Conservation (phyloP, 2,888 invertebrate genomes). For the Sinotaia quadrata region DNA sequence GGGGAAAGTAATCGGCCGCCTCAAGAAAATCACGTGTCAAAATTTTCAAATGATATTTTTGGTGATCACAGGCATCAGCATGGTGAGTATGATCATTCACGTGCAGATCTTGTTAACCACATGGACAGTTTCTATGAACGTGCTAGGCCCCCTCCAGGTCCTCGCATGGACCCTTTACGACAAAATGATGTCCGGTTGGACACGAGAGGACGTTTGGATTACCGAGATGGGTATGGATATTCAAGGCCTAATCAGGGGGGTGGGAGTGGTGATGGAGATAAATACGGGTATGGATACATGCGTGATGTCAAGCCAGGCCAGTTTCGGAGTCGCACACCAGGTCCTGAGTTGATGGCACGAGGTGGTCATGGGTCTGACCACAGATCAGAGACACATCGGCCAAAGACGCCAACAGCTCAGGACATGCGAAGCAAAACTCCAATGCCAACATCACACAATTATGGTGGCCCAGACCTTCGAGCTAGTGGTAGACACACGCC, state of each 20-base stretch:
- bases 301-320: constrained; percentile 56
- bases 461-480: constrained; percentile 37
- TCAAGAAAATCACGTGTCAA: constrained; percentile 33
- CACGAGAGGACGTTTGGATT: constrained; percentile 24
- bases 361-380: constrained; percentile 55
- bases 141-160: constrained; percentile 57
- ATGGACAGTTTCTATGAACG: constrained; percentile 27
- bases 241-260: not conserved
- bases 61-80: constrained; percentile 36
- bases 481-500: constrained; percentile 42
- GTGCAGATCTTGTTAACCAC: constrained; percentile 42
- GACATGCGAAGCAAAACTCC: constrained; percentile 71
- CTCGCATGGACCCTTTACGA: constrained; percentile 46
- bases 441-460: constrained; percentile 44
- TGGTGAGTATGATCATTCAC: constrained; percentile 45
- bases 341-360: constrained; percentile 70
- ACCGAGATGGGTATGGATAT: constrained; percentile 18
- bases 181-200: constrained; percentile 32
- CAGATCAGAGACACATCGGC: constrained; percentile 55
- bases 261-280: constrained; percentile 12
- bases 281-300: constrained; percentile 29
- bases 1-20: constrained; percentile 20
- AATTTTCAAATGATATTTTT: constrained; percentile 19
- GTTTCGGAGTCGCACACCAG: constrained; percentile 70
- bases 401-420: constrained; percentile 66